A percentile compares a stretch with the other conserved stretches of the same genome.
These are phyloP conservation scores for Campoplex nolae DNA, from an alignment of 2,888 invertebrate genomes.

Conservation along the genomic window DNA sequence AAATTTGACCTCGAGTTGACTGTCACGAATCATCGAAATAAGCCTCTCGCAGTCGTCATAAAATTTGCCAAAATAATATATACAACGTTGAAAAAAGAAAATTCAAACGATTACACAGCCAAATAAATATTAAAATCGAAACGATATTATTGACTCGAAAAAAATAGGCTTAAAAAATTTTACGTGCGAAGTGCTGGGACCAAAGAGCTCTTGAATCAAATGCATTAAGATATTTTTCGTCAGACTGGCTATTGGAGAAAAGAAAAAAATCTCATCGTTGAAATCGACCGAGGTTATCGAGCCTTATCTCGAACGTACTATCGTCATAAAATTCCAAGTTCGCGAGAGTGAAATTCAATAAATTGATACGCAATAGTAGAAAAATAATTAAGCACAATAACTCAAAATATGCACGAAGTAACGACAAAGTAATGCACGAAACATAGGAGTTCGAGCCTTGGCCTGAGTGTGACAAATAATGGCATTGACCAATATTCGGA, in stretches of 20 bases:
- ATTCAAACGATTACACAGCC: background rate
- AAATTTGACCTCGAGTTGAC: background rate
- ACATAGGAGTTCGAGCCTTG: background rate
- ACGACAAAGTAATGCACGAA: background rate
- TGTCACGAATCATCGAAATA: background rate
- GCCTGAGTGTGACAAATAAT: background rate
- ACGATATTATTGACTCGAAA: background rate
- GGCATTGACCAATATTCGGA: constrained; percentile 32
- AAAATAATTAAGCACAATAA: background rate
- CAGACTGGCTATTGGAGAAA: background rate
- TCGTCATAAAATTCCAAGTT: background rate
- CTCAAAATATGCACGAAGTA: background rate
- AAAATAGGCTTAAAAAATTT: background rate
- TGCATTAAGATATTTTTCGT: background rate
- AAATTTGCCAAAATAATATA: background rate
- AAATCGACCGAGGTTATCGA: background rate
- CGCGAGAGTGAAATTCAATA: background rate
- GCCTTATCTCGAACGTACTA: background rate
- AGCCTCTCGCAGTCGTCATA: background rate
- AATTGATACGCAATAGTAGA: background rate
- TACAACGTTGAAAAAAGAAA: background rate
- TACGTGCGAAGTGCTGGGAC: background rate
- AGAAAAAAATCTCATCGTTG: background rate
- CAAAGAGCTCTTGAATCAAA: background rate
- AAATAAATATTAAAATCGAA: background rate